Evolutionary conservation across 1,140 invertebrate genomes (phyloP).

Genomic region (Brachionus plicatilis): DNA sequence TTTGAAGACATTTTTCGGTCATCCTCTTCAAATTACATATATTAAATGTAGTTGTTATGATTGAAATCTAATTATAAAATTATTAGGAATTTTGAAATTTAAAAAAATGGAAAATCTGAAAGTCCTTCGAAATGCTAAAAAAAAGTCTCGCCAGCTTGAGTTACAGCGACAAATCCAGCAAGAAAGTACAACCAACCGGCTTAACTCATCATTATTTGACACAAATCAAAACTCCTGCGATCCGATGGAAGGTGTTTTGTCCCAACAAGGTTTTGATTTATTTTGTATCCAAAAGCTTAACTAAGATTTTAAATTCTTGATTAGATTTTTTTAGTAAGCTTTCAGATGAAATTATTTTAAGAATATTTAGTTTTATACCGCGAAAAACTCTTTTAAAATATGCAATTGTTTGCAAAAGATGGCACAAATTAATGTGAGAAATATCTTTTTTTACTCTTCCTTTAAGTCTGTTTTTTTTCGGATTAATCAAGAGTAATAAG

Average conservation of each 20-base stretch:
- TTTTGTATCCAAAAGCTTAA: not conserved
- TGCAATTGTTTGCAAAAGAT: constrained; percentile 66
- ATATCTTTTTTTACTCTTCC: too few species aligned
- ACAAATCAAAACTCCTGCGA: not conserved
- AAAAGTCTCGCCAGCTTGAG: constrained; percentile 10
- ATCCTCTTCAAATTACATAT: not conserved
- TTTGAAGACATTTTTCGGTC: not conserved
- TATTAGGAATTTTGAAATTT: not conserved
- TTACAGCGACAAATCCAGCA: not conserved
- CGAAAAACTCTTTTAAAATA: constrained; percentile 68
- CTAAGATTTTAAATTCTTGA: not conserved
- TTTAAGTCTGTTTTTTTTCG: not conserved
- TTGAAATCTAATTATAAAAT: not conserved
- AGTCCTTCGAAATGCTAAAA: not conserved
- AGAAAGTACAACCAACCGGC: not conserved
- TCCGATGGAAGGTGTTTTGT: not conserved
- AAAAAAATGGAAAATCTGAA: constrained; percentile 21
- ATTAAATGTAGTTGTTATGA: not conserved
- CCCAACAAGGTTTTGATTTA: not conserved
- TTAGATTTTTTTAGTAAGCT: constrained; percentile 56
- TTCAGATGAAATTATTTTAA: constrained; percentile 76
- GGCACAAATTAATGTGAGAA: constrained; percentile 65
- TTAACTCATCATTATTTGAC: constrained; percentile 2
- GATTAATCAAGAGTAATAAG: not conserved
- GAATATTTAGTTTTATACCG: constrained; percentile 73